phyloP scores from a whole-genome alignment of 2,113 vertebrate species.

The Bos javanicus region DNA sequence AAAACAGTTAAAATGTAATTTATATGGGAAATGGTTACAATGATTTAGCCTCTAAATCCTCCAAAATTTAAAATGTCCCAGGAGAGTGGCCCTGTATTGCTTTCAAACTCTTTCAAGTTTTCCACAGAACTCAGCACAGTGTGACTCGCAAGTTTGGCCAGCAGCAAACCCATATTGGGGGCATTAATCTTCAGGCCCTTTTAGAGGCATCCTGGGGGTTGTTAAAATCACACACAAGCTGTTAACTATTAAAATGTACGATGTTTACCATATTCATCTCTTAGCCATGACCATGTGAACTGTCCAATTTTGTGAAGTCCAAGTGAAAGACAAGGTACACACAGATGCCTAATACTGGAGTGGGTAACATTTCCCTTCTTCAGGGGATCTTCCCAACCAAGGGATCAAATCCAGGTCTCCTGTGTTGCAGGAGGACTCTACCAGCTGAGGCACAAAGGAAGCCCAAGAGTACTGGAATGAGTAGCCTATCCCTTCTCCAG shows the following conservation, averaged over 20 bases:
- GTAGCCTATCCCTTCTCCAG: background rate
- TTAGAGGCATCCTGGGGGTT: background rate
- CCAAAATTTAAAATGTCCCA: background rate
- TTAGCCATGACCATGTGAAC: background rate
- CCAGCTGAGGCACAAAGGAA: background rate
- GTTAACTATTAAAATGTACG: background rate
- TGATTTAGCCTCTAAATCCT: background rate
- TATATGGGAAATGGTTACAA: background rate
- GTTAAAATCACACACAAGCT: background rate
- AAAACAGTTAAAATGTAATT: background rate
- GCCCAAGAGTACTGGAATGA: background rate
- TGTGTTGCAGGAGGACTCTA: background rate
- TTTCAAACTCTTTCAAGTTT: background rate
- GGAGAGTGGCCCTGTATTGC: background rate
- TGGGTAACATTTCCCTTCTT: background rate
- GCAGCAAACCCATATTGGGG: fast-evolving
- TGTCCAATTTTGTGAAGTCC: background rate
- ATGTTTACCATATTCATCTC: background rate
- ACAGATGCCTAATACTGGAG: background rate
- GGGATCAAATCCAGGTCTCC: background rate
- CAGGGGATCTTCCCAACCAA: background rate
- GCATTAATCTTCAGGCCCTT: background rate
- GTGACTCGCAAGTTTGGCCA: background rate
- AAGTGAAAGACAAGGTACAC: fast-evolving
- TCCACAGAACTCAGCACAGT: background rate